Percentiles rank a stretch among this genome's conserved stretches.
Conservation (phyloP, 1,140 invertebrate genomes). For the Lepidostoma basale region DNA sequence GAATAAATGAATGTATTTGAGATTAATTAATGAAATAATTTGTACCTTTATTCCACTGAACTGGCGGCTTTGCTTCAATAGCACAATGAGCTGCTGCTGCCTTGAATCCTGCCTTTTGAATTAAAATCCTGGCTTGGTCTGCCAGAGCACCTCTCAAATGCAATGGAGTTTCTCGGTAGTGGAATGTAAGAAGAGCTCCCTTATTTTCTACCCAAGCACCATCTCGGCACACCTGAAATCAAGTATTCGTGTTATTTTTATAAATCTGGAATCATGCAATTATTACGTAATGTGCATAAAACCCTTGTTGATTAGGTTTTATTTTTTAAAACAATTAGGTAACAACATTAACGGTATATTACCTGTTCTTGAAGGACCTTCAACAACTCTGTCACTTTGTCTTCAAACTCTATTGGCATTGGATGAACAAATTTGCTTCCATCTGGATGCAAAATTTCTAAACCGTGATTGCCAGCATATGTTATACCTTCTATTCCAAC, state of each 20-base stretch:
- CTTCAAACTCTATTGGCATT: conserved; percentile 84
- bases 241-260: not conserved
- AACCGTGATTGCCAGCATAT: conserved; percentile 88
- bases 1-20: too few relatives aligned
- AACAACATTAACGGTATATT: conserved; percentile 42
- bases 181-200: conserved; percentile 84
- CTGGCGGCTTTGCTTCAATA: conserved; percentile 85
- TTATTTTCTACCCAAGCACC: conserved; percentile 94
- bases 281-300: too few relatives aligned
- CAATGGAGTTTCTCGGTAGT: conserved; percentile 82
- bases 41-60: conserved; percentile 88
- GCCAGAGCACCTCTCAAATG: conserved; percentile 69
- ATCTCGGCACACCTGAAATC: conserved; percentile 73
- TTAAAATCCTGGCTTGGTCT: conserved; percentile 72
- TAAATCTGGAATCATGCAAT: too few relatives aligned
- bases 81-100: conserved; percentile 81
- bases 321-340: not conserved
- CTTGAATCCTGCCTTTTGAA: conserved; percentile 77
- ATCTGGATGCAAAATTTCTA: conserved; percentile 89
- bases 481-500: conserved; percentile 88
- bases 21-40: too few relatives aligned
- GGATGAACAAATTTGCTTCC: conserved; percentile 90
- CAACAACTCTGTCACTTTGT: conserved; percentile 78
- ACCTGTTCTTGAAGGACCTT: conserved; percentile 83
- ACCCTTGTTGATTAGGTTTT: too few relatives aligned